Evolutionary conservation across 1,140 invertebrate genomes (phyloP).

Genomic region (Pseudomyrmex pallidus): DNA sequence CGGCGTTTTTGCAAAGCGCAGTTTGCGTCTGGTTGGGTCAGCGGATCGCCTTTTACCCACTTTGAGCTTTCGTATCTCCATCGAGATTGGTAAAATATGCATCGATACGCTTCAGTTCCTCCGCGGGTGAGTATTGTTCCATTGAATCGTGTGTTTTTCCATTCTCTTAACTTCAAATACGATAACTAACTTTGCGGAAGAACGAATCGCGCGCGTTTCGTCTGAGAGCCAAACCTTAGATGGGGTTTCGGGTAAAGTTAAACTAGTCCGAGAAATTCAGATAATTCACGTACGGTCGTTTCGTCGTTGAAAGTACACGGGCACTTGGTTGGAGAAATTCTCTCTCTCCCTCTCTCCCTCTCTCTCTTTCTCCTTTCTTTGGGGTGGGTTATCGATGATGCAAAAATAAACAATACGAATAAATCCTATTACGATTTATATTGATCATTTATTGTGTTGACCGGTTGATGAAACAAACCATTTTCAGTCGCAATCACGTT

Average conservation of each 20-base stretch:
- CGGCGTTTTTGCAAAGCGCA: neutral
- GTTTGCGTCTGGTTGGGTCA: conserved; percentile 24
- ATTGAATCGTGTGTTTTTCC: neutral
- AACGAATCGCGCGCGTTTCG: neutral
- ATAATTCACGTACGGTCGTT: conserved; percentile 11
- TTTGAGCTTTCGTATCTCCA: conserved; percentile 22
- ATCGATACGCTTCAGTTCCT: conserved; percentile 11
- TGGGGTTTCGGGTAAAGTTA: conserved; percentile 7
- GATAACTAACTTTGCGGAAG: neutral
- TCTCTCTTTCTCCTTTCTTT: neutral
- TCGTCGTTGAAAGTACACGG: no score
- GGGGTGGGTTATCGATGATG: no score
- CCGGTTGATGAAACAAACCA: conserved; percentile 13
- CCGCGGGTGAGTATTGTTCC: conserved; percentile 3
- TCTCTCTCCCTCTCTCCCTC: neutral
- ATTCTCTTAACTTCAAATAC: conserved; percentile 20
- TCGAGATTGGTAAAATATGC: conserved; percentile 37
- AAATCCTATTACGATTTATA: neutral
- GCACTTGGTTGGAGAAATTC: no score
- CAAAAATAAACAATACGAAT: conserved; percentile 2
- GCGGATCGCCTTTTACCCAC: neutral
- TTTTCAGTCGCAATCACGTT: neutral
- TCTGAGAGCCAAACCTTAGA: conserved; percentile 19
- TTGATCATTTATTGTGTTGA: neutral
- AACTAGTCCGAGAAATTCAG: conserved; percentile 25